These are phyloP conservation scores for Spongilla lacustris DNA, from an alignment of 37 sponge, comb jelly and placozoan species.

Conservation along the genomic window DNA sequence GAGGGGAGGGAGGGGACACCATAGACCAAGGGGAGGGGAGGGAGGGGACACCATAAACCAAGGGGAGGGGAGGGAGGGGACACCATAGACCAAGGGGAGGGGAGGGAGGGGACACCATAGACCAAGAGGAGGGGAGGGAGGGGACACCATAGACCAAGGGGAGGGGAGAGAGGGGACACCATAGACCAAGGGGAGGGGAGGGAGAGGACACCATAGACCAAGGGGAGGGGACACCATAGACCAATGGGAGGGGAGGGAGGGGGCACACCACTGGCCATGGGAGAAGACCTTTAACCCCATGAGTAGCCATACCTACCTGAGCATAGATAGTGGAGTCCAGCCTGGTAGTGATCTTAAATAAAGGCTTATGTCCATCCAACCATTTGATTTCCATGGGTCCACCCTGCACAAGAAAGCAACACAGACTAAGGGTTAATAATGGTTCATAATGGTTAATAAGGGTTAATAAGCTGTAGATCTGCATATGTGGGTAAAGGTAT, in stretches of 20 bases:
- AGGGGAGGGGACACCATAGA: neutral
- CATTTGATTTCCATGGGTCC: conserved; percentile 63
- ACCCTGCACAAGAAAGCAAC: conserved; percentile 15
- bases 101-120: neutral
- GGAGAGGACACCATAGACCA: neutral
- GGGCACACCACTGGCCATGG: no score
- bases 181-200: neutral
- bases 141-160: neutral
- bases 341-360: conserved; percentile 65
- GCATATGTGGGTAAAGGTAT: no score
- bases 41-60: neutral
- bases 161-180: neutral
- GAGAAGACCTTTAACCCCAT: neutral
- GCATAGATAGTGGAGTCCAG: conserved; percentile 80
- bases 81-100: neutral
- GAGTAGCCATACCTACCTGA: conserved; percentile 48
- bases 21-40: neutral
- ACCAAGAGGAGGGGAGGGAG: conserved; percentile 12
- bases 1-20: neutral
- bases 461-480: no score
- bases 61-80: neutral
- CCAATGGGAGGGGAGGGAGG: no score
- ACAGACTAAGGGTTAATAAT: neutral
- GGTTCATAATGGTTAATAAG: no score
- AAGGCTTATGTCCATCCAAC: conserved; percentile 75